phyloP scores from a whole-genome alignment of 1,140 invertebrate genomes.

The Pteromalus puparum region DNA sequence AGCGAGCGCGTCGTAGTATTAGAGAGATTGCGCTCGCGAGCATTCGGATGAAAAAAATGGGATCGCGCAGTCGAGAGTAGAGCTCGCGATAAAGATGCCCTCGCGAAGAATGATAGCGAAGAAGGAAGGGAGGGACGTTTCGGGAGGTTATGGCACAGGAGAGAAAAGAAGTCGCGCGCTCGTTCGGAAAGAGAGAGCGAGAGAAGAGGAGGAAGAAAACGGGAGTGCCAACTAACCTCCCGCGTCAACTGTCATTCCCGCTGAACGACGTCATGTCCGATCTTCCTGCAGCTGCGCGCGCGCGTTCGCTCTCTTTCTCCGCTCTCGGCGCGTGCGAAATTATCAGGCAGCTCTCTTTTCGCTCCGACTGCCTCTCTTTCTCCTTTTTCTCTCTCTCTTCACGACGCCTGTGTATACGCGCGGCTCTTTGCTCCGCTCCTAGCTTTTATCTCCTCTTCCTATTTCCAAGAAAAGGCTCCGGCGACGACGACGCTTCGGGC shows the following conservation, averaged over 20 bases:
- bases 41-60: not conserved
- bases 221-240: slow-evolving; percentile 42
- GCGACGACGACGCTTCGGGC: not conserved
- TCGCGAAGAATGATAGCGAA: slow-evolving; percentile 2
- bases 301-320: slow-evolving; percentile 31
- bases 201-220: not conserved
- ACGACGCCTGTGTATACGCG: slow-evolving; percentile 7
- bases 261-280: slow-evolving; percentile 46
- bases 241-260: slow-evolving; percentile 51
- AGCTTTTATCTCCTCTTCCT: not conserved
- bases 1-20: not conserved
- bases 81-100: slow-evolving; percentile 27
- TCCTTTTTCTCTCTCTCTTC: slow-evolving; percentile 26
- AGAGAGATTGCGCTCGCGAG: not conserved
- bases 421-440: not conserved
- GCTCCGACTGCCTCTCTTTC: not conserved
- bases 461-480: slow-evolving; percentile 1
- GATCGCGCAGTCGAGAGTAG: slow-evolving; percentile 18
- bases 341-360: not conserved
- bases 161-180: slow-evolving; percentile 2
- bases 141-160: slow-evolving; percentile 15
- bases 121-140: not conserved
- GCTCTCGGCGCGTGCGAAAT: not conserved
- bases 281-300: slow-evolving; percentile 1
- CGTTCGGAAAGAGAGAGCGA: not conserved